These are phyloP conservation scores for Rhabdophis nuchalis DNA, from an alignment of 2,797 vertebrate genomes.

Conservation along the genomic window DNA sequence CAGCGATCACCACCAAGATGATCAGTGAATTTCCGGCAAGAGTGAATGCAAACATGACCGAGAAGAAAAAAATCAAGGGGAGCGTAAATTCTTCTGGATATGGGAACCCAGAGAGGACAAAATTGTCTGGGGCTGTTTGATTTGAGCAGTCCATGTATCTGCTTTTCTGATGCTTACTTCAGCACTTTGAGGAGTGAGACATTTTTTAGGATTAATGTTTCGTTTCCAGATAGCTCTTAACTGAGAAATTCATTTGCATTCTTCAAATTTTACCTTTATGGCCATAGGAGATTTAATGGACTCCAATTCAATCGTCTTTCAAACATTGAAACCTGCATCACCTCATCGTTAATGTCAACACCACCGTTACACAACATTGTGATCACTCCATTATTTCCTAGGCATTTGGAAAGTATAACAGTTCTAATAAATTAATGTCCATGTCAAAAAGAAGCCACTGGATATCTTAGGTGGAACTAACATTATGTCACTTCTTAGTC, in stretches of 20 bases:
- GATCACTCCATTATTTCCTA: not conserved
- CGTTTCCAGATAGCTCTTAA: not conserved
- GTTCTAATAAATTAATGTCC: not conserved
- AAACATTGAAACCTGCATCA: not conserved
- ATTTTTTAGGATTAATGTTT: not conserved
- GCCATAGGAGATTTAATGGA: not conserved
- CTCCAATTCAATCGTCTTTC: not conserved
- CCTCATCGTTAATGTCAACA: not conserved
- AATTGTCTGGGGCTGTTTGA: conserved; percentile 36
- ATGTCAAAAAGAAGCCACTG: not conserved
- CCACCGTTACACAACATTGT: not conserved
- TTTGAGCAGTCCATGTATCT: conserved; percentile 42
- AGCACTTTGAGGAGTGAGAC: not conserved
- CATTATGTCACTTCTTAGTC: not conserved
- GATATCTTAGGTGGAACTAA: not conserved
- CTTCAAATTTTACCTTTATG: not conserved
- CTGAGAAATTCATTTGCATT: not conserved
- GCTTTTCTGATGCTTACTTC: not conserved
- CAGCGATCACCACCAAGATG: conserved; percentile 46
- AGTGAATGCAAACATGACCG: conserved; percentile 49
- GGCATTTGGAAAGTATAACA: not conserved
- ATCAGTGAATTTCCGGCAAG: conserved; percentile 57
- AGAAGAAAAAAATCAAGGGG: conserved; percentile 46
- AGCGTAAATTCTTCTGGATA: conserved; percentile 32
- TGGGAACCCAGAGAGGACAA: conserved; percentile 53